phyloP scores from a whole-genome alignment of 2,797 vertebrate genomes.

The Liparis tanakae region DNA sequence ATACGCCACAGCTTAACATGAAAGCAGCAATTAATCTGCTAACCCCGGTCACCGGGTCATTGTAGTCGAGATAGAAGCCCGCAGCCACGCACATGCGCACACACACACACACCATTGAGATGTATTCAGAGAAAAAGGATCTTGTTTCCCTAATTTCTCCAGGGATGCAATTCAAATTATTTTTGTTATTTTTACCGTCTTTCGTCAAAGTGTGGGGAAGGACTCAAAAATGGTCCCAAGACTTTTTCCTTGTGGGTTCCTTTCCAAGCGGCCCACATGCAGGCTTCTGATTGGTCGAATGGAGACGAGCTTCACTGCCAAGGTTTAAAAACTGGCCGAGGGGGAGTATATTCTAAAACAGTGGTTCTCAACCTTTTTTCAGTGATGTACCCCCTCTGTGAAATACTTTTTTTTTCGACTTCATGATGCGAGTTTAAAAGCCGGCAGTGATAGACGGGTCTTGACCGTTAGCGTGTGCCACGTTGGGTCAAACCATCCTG shows the following conservation, averaged over 20 bases:
- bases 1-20: constrained; percentile 72
- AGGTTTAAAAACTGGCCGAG: neutral
- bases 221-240: constrained; percentile 1
- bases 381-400: too few relatives aligned
- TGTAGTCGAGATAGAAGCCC: constrained; percentile 25
- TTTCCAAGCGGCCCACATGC: constrained; percentile 9
- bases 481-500: too few relatives aligned
- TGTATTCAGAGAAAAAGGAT: constrained; percentile 1
- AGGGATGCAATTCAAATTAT: too few relatives aligned
- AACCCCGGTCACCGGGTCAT: constrained; percentile 68
- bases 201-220: neutral
- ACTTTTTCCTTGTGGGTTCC: neutral
- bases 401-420: too few relatives aligned
- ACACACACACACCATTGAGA: constrained; percentile 6
- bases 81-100: too few relatives aligned
- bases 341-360: neutral
- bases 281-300: neutral
- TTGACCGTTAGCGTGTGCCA: too few relatives aligned
- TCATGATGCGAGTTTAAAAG: too few relatives aligned
- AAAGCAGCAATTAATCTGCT: constrained; percentile 78
- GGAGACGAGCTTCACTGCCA: neutral
- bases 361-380: too few relatives aligned
- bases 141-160: constrained; percentile 6
- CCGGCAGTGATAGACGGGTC: too few relatives aligned
- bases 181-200: too few relatives aligned